Base-by-base conservation (phyloP, 2,797 vertebrate genomes). In the Poeciliopsis presidionis region DNA sequence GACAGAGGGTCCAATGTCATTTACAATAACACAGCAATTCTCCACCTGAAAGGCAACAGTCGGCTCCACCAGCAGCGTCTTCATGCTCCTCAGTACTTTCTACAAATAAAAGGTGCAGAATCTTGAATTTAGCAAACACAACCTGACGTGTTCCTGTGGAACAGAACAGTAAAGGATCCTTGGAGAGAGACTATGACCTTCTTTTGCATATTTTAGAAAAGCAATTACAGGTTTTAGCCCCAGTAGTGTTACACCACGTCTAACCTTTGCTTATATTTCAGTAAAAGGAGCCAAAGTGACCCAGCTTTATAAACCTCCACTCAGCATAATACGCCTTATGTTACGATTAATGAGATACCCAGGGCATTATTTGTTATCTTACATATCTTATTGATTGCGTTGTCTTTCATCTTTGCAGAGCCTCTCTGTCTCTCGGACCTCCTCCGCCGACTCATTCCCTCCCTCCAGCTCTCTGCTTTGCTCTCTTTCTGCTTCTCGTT, bases 331-430 rank as follows among this genome's bases (percentile, higher is more conserved):
- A 91, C 91, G 89, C 84, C 90, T 85, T 73, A 55, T 91, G 94
- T 93, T 93, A 92, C 89, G 91, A 96, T 95, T 95, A 95, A 96
- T 95, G 93, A 96, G 94, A 94, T 93, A 95, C 96, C 95, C 90
- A 91, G 91, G 92, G 95, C 94, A 94, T 95, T 95, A 95, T 96
- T 95, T 95, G 91, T 95, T 95, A 95, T 95, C 93, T 94, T 95
- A 94, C 95, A 95, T 95, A 95, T 95, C 94, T 95, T 95, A 96
- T 96, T 95, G 95, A 96, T 95, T 95, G 93, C 74, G 89, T 94
- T 95, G 94, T 95, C 93, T 95, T 96, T 95, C 92, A 95, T 95
- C 92, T 91, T 91, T 90, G 83, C 86, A 82, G 89, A 81, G 75
- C 80, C 82, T 43, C 79, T 59, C 76, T 61, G 81, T 46, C 14